phyloP scores from a whole-genome alignment of 2,888 invertebrate genomes.

The Chrysolina oricalcia region DNA sequence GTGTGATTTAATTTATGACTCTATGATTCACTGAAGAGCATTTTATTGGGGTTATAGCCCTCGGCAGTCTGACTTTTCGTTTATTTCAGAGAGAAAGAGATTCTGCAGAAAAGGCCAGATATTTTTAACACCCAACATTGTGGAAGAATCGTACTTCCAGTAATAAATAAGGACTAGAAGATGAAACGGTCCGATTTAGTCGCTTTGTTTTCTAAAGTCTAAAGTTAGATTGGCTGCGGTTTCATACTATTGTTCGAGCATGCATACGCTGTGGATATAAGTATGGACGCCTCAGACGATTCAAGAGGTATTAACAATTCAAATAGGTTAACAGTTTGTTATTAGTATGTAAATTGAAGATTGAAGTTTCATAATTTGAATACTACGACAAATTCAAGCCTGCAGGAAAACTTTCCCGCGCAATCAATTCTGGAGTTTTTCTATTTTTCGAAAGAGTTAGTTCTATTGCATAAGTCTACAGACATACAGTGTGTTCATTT shows the following conservation, averaged over 20 bases:
- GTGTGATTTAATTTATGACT: conserved; percentile 17
- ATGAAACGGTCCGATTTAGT: conserved; percentile 4
- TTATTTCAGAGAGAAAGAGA: conserved; percentile 28
- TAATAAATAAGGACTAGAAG: conserved; percentile 22
- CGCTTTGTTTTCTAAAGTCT: conserved; percentile 16
- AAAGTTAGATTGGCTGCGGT: conserved; percentile 26
- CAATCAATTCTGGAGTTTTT: no score
- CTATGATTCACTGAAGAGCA: conserved; percentile 9
- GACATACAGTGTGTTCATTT: no score
- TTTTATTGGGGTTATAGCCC: conserved; percentile 26
- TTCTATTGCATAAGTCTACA: no score
- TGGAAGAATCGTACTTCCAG: conserved; percentile 26
- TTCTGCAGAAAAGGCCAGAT: conserved; percentile 25
- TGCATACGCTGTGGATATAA: background rate
- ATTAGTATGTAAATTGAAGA: conserved; percentile 1
- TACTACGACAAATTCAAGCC: background rate
- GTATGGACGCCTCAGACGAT: background rate
- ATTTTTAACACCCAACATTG: conserved; percentile 22
- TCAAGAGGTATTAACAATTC: background rate
- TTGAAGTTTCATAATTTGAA: background rate
- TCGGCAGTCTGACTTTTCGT: conserved; percentile 8
- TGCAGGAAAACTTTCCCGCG: no score
- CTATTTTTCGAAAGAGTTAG: no score
- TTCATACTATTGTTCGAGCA: background rate
- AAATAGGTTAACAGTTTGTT: background rate